Conservation (phyloP, 1,140 invertebrate species). For the Drosophila lacertosa region DNA sequence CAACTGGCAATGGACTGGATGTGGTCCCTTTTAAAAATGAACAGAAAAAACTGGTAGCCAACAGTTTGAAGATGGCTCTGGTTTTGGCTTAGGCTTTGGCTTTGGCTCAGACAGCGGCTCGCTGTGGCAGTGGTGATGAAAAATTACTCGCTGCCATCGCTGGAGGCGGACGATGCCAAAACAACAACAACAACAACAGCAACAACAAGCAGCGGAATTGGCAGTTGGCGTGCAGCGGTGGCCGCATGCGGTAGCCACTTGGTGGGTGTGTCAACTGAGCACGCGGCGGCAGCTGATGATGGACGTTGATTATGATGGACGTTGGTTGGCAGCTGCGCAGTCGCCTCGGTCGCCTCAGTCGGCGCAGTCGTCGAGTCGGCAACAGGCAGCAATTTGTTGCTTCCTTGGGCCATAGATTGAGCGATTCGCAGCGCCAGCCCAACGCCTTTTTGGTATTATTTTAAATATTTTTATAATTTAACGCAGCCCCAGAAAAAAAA, state of each 20-base stretch:
- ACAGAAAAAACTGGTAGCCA: slow-evolving; percentile 40
- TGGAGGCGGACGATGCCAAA: slow-evolving; percentile 59
- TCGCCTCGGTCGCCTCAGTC: slow-evolving; percentile 18
- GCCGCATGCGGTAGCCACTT: slow-evolving; percentile 49
- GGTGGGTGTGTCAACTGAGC: slow-evolving; percentile 65
- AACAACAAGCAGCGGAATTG: slow-evolving; percentile 48
- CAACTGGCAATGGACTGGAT: slow-evolving; percentile 16
- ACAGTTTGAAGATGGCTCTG: slow-evolving; percentile 60
- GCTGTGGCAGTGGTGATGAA: slow-evolving; percentile 63
- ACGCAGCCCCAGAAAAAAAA: neutral
- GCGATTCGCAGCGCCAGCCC: slow-evolving; percentile 71
- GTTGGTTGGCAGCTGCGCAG: slow-evolving; percentile 53
- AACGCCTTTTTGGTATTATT: slow-evolving; percentile 78
- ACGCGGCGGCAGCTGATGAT: slow-evolving; percentile 78
- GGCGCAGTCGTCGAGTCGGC: slow-evolving; percentile 33
- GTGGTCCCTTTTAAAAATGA: slow-evolving; percentile 16
- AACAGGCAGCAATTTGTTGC: slow-evolving; percentile 52
- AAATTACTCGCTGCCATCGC: slow-evolving; percentile 76
- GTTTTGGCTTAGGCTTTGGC: slow-evolving; percentile 5
- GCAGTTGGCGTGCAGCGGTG: slow-evolving; percentile 49
- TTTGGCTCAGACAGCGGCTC: neutral
- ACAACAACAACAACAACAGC: too few relatives aligned
- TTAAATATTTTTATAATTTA: slow-evolving; percentile 80
- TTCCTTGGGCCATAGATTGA: slow-evolving; percentile 59
- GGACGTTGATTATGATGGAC: slow-evolving; percentile 82